Evolutionary conservation across 2,797 vertebrate genomes (phyloP).

Genomic region (Amblyraja radiata): DNA sequence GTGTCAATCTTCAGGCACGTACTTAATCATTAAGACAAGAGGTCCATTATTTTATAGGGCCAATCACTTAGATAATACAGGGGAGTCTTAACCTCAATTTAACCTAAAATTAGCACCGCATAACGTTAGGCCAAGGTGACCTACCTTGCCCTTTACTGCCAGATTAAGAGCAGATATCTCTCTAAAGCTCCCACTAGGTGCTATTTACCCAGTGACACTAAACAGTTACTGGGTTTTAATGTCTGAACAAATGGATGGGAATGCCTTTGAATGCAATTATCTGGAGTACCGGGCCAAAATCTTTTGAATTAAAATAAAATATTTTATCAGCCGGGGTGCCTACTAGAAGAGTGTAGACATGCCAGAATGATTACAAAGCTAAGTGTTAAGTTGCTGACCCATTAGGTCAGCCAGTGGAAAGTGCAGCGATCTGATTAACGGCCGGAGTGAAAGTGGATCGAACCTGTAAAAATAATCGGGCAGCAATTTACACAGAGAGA

Average conservation of each 20-base stretch:
- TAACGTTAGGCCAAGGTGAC: neutral
- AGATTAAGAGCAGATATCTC: neutral
- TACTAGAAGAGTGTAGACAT: neutral
- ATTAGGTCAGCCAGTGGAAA: neutral
- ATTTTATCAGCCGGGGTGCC: neutral
- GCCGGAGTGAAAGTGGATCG: neutral
- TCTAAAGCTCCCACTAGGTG: neutral
- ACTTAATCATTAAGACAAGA: neutral
- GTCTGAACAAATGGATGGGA: neutral
- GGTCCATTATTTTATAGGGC: neutral
- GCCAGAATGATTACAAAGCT: neutral
- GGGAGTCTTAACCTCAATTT: neutral
- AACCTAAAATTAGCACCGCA: neutral
- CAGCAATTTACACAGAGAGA: neutral
- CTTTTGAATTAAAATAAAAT: neutral
- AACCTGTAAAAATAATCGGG: constrained; percentile 39
- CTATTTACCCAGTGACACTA: neutral
- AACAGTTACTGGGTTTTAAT: neutral
- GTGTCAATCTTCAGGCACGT: neutral
- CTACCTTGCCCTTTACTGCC: neutral
- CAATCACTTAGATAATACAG: neutral
- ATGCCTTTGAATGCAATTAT: neutral
- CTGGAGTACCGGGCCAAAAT: neutral
- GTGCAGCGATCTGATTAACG: constrained; percentile 33
- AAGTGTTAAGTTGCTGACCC: neutral